phyloP scores from a whole-genome alignment of 2,113 vertebrate species.

The Electrona antarctica region DNA sequence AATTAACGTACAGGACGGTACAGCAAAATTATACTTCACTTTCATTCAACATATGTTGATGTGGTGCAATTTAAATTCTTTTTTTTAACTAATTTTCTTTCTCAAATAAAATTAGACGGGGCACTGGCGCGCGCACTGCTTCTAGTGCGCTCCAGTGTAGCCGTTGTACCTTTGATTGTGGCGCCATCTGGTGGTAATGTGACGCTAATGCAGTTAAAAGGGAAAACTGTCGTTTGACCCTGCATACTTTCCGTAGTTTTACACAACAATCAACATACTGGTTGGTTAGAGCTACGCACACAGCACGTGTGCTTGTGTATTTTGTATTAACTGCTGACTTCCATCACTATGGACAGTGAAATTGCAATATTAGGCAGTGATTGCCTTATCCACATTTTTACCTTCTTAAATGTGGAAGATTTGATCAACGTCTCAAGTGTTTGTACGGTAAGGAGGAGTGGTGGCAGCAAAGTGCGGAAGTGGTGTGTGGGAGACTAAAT shows the following conservation, averaged over 20 bases:
- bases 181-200: constrained; percentile 52
- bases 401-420: constrained; percentile 70
- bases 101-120: neutral
- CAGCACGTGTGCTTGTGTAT: neutral
- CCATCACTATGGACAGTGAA: constrained; percentile 16
- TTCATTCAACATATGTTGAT: neutral
- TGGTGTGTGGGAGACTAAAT: constrained; percentile 15
- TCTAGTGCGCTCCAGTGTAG: neutral
- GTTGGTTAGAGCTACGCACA: no score
- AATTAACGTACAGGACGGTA: no score
- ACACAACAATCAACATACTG: neutral
- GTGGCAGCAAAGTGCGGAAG: constrained; percentile 51
- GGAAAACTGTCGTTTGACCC: constrained; percentile 19
- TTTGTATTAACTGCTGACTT: no score
- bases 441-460: constrained; percentile 66
- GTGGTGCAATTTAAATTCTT: neutral
- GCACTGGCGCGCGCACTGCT: constrained; percentile 4
- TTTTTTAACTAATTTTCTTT: neutral
- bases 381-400: constrained; percentile 74
- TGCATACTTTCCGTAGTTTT: constrained; percentile 48
- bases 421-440: constrained; percentile 70
- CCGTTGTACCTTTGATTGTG: constrained; percentile 25
- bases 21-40: no score
- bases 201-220: neutral
- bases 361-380: constrained; percentile 56